Percentiles rank a stretch among this genome's conserved stretches.
These are phyloP conservation scores for Tursiops truncatus DNA, from an alignment of 2,113 vertebrate genomes.

Conservation along the genomic window DNA sequence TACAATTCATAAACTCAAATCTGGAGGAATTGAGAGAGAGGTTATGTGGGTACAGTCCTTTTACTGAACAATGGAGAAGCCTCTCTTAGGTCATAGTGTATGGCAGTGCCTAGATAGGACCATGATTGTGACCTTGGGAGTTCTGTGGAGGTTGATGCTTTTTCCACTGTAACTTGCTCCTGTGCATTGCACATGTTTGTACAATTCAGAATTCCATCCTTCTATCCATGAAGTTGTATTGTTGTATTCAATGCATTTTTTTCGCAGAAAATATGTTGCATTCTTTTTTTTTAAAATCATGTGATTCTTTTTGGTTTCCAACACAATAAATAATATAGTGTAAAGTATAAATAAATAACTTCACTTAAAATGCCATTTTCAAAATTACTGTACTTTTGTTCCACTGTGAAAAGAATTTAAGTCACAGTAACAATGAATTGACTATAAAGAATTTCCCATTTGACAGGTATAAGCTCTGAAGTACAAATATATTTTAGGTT, in stretches of 20 bases:
- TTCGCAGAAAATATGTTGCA: neutral
- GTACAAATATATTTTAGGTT: constrained; percentile 61
- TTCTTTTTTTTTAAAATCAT: neutral
- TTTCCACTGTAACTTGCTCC: neutral
- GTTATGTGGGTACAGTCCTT: neutral
- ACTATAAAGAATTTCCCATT: constrained; percentile 40
- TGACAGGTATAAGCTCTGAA: constrained; percentile 57
- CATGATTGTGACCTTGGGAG: neutral
- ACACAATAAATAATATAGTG: constrained; percentile 26
- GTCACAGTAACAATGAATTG: neutral
- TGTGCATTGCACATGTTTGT: neutral
- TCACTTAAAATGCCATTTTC: constrained; percentile 68
- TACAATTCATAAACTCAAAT: neutral
- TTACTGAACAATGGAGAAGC: neutral
- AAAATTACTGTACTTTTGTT: constrained; percentile 53
- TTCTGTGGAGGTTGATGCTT: neutral
- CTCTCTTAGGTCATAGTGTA: neutral
- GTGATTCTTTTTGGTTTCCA: constrained; percentile 25
- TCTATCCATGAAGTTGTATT: neutral
- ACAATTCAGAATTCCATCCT: neutral
- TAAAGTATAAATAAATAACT: constrained; percentile 57
- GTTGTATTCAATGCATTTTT: neutral
- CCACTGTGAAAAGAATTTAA: constrained; percentile 50
- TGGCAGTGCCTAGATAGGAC: neutral
- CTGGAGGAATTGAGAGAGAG: neutral